Base-by-base conservation (phyloP, 2,113 vertebrate genomes). In the Xyrauchen texanus region DNA sequence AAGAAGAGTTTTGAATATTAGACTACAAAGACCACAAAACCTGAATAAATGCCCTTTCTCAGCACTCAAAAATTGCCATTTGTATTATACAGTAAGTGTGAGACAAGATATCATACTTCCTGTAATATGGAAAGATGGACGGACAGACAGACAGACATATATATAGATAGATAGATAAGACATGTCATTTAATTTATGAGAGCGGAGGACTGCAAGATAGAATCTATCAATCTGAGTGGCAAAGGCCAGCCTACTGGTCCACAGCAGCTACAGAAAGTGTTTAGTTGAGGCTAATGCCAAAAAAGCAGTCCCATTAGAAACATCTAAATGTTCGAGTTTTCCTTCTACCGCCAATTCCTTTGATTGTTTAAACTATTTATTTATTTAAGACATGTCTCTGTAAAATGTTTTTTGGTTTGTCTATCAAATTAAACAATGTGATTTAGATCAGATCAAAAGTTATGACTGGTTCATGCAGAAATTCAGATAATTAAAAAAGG, bases 261-360 rank as follows among this genome's bases (percentile, higher is more conserved):
- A 51, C 58, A 21, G 45, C 47, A 15, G 7, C 45, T 74, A 62
- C 62, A 62, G 57, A 74, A 51, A 74, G 21, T 34, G 58, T 74
- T 73, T 49, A 44, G 57, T 61, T 45, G 45, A 49, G 57, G 58
- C 71, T 62, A 74, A 74, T 51, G 58, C 58, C 58, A 62, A 63
- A 34, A 10, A 74, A 74, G 45, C 34, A 21, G 5, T 42, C 46
- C n/a, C 9, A 63, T 16, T 51, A 49, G 44, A 62, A n/a, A n/a
- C n/a, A n/a, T 74, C 15, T 49, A 74, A 51, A 74, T 34, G 62
- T 34, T 57, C 8, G 3, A 44, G n/a, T 21, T 62, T 62, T 1
- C 1, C 4, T 8, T 45, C 58, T 57, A 6, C 51, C 34, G 5
- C 58, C 4, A 0, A 7, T 51, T 72, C 6, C 6, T 6, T 49